Conservation (phyloP, 2,113 vertebrate genomes). For the Labrus mixtus region DNA sequence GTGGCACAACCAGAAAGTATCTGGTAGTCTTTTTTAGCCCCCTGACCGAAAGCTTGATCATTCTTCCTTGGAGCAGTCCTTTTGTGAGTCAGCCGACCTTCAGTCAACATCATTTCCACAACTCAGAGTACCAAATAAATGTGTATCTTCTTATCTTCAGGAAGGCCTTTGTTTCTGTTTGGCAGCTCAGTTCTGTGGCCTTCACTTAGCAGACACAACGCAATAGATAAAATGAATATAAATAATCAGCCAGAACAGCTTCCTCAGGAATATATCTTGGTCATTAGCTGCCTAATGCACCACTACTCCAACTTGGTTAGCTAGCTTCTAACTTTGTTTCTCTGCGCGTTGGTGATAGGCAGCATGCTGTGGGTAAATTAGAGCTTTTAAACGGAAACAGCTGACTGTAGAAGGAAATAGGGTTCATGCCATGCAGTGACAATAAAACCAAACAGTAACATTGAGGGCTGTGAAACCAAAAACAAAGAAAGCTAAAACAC, state of each 20-base stretch:
- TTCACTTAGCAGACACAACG: constrained; percentile 10
- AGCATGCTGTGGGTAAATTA: background rate
- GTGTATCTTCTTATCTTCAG: constrained; percentile 63
- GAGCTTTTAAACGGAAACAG: background rate
- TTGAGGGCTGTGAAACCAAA: background rate
- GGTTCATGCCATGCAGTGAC: no score
- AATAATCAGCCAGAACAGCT: background rate
- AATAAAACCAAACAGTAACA: background rate
- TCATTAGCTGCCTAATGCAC: background rate
- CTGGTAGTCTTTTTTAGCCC: background rate
- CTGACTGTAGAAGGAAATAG: background rate
- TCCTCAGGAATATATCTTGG: background rate
- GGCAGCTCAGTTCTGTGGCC: background rate
- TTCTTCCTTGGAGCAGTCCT: constrained; percentile 7
- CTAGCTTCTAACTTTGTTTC: background rate
- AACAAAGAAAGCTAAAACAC: background rate
- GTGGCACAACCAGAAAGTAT: background rate
- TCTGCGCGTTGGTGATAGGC: background rate
- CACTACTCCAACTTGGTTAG: background rate
- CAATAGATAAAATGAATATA: constrained; percentile 2
- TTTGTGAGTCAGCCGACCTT: constrained; percentile 23
- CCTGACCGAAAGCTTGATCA: background rate
- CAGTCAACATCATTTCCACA: background rate
- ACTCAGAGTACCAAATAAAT: background rate
- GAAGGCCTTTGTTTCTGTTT: constrained; percentile 53